Base-by-base conservation (phyloP, 2,888 invertebrate species). In the Copidosoma aretas region DNA sequence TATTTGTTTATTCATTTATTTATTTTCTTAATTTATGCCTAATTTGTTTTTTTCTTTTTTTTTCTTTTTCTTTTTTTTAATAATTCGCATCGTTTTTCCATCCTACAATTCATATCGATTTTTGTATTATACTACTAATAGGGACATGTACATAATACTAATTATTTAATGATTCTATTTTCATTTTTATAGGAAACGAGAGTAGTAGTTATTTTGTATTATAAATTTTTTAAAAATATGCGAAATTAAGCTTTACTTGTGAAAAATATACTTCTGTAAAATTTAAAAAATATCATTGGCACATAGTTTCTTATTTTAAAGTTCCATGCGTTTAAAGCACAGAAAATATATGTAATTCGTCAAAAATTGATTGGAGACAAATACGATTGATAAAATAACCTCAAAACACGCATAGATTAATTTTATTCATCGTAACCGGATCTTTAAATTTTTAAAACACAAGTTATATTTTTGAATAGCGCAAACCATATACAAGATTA, bases 261-360 rank as follows among this genome's bases (percentile, higher is more conserved):
- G 14, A 46, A 46, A 46, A 46, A 46, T 46, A 46, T 46, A 46
- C 17, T 46, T 46, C 43, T 46, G 43, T 46, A 46, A 46, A 41
- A 58, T 21, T 58, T 41, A 21, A 58, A 58, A 58, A 58, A 58
- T 58, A 58, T 25, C 4, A 25, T 60, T 60, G 60, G 60, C 51
- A 60, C 60, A 32, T 52, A 52, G 19, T 52, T 39, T 32, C 54
- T 54, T 54, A 22, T 53, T 53, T 54, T 54, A 14, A n/a, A 54
- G 24, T 25, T 25, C 8, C 8, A 19, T 54, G 25, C 24, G 24
- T 54, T 54, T 4, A 24, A 24, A 54, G 54, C 24, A 54, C 25
- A 54, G 24, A 22, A 53, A 22, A 53, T 53, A 53, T 53, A 53
- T 53, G 1, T 17, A 46, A 17, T 46, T 46, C 14, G 14, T 15